Percentiles rank a stretch among this genome's conserved stretches.
phyloP scores from a whole-genome alignment of 1,140 invertebrate species.

The Scaptomyza hsui region DNA sequence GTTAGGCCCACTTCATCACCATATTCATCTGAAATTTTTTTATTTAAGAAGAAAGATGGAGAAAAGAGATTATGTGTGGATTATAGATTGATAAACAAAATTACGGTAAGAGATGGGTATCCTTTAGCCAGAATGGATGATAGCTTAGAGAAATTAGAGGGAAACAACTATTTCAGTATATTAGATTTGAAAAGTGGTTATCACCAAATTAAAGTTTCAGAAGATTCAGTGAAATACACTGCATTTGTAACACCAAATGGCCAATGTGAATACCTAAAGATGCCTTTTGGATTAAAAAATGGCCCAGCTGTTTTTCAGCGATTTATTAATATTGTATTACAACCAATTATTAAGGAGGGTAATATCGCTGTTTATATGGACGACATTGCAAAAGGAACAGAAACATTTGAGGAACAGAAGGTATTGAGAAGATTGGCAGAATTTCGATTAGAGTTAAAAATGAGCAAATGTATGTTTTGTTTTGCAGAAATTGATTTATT shows the following conservation, averaged over 20 bases:
- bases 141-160: too few species aligned
- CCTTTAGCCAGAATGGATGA: too few species aligned
- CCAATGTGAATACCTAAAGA: background rate
- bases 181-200: background rate
- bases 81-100: too few species aligned
- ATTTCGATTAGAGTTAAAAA: constrained; percentile 78
- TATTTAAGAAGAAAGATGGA: too few species aligned
- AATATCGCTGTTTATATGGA: background rate
- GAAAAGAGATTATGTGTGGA: too few species aligned
- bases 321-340: background rate
- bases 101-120: too few species aligned
- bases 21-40: too few species aligned
- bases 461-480: constrained; percentile 78
- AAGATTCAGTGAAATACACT: background rate
- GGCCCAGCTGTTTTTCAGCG: background rate
- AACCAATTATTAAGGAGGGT: background rate
- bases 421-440: too few species aligned
- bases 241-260: background rate
- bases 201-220: background rate
- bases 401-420: too few species aligned
- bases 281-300: background rate
- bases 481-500: constrained; percentile 46
- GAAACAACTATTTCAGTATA: too few species aligned
- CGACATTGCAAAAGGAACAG: background rate
- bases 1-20: too few species aligned